Percentiles rank a stretch among this genome's conserved stretches.
Evolutionary conservation across 2,797 vertebrate species (phyloP).

Genomic region (Vespertilio murinus): DNA sequence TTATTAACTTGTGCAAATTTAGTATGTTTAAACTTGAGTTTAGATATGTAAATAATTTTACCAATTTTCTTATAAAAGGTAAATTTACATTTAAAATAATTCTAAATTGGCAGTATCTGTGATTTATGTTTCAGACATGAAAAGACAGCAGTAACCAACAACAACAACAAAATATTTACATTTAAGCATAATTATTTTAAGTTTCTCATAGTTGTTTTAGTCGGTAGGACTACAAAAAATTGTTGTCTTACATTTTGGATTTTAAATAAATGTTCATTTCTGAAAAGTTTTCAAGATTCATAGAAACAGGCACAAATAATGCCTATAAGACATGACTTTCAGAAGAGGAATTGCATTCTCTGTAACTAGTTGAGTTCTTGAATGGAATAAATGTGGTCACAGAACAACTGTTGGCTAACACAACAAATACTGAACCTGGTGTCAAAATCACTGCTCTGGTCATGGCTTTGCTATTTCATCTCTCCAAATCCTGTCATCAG

Average conservation of each 20-base stretch:
- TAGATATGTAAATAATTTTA: background rate
- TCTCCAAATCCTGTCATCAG: background rate
- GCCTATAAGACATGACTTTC: background rate
- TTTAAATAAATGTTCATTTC: background rate
- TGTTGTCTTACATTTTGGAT: background rate
- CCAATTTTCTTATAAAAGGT: background rate
- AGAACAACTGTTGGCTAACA: background rate
- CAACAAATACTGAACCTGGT: background rate
- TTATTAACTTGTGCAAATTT: background rate
- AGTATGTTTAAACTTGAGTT: background rate
- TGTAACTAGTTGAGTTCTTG: background rate
- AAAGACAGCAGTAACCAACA: background rate
- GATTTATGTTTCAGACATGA: background rate
- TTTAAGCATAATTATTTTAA: slow-evolving; percentile 10
- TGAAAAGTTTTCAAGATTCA: background rate
- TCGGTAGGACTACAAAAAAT: background rate
- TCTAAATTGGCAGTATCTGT: background rate
- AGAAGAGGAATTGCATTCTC: background rate
- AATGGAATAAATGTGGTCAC: background rate
- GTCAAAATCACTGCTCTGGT: background rate
- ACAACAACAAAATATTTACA: background rate
- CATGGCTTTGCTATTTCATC: background rate
- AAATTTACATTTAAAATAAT: background rate
- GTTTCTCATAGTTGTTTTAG: background rate
- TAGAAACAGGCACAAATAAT: background rate